phyloP scores from a whole-genome alignment of 37 sponge, comb jelly and placozoan genomes.

The Tethya wilhelma region DNA sequence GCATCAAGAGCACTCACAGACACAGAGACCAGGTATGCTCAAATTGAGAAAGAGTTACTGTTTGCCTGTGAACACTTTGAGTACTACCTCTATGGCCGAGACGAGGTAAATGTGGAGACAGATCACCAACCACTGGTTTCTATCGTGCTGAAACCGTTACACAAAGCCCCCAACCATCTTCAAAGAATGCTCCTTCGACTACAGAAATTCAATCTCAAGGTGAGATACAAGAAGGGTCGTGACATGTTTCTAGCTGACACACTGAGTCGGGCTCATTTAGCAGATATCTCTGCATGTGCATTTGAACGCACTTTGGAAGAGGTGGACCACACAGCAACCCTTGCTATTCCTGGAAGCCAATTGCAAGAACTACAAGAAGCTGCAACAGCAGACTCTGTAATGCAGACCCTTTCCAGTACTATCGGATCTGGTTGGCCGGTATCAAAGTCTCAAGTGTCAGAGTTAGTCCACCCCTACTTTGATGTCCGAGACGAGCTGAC shows the following conservation, averaged over 20 bases:
- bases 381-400: slow-evolving; percentile 28
- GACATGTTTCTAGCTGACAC: slow-evolving; percentile 57
- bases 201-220: slow-evolving; percentile 48
- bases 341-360: slow-evolving; percentile 11
- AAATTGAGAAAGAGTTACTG: slow-evolving; percentile 62
- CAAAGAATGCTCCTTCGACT: slow-evolving; percentile 51
- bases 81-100: slow-evolving; percentile 42
- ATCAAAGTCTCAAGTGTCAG: slow-evolving; percentile 17
- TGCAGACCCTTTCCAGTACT: neutral
- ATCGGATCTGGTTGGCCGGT: slow-evolving; percentile 43
- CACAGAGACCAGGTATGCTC: slow-evolving; percentile 43
- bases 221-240: slow-evolving; percentile 30
- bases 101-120: slow-evolving; percentile 29
- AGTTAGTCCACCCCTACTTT: slow-evolving; percentile 16
- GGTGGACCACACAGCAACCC: slow-evolving; percentile 29
- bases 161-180: slow-evolving; percentile 39
- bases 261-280: slow-evolving; percentile 36
- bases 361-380: slow-evolving; percentile 16
- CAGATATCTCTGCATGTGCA: slow-evolving; percentile 8
- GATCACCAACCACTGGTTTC: slow-evolving; percentile 58
- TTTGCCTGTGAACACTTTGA: slow-evolving; percentile 62
- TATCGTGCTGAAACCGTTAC: slow-evolving; percentile 45
- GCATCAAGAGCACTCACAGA: slow-evolving; percentile 41
- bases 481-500: slow-evolving; percentile 48
- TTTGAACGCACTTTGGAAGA: neutral